Evolutionary conservation across 2,888 invertebrate genomes (phyloP).

Genomic region (Tribolium freemani): DNA sequence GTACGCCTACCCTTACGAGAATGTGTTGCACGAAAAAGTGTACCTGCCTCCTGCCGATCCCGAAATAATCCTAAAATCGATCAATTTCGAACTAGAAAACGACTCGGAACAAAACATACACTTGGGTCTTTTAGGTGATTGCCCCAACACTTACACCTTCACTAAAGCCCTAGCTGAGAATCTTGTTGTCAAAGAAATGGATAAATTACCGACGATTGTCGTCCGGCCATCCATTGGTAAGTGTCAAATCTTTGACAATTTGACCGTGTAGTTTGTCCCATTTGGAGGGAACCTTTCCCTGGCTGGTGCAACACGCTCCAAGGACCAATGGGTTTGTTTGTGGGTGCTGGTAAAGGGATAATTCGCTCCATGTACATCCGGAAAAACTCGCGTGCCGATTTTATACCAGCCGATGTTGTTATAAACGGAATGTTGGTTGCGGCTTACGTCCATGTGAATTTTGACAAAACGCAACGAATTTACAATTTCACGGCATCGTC

Average conservation of each 20-base stretch:
- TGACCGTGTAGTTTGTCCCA: conserved; percentile 78
- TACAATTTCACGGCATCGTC: conserved; percentile 83
- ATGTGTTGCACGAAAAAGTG: conserved; percentile 81
- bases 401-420: conserved; percentile 84
- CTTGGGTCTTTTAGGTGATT: conserved; percentile 72
- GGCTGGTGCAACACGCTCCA: conserved; percentile 95
- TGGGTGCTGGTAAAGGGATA: conserved; percentile 87
- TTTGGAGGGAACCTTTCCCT: conserved; percentile 80
- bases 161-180: conserved; percentile 93
- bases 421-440: conserved; percentile 80
- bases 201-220: conserved; percentile 83
- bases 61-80: conserved; percentile 51
- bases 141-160: conserved; percentile 94
- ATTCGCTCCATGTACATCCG: conserved; percentile 87
- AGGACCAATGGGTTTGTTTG: conserved; percentile 88
- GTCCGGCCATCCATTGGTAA: conserved; percentile 84
- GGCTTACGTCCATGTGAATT: conserved; percentile 59
- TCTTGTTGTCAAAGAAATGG: conserved; percentile 83
- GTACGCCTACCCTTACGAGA: conserved; percentile 89
- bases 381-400: conserved; percentile 74
- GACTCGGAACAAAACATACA: conserved; percentile 56
- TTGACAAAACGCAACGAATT: conserved; percentile 68
- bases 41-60: conserved; percentile 75
- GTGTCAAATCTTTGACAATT: conserved; percentile 22
- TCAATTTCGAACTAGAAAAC: conserved; percentile 55